Conservation (phyloP, 1,140 invertebrate genomes). For the Venturia canescens region DNA sequence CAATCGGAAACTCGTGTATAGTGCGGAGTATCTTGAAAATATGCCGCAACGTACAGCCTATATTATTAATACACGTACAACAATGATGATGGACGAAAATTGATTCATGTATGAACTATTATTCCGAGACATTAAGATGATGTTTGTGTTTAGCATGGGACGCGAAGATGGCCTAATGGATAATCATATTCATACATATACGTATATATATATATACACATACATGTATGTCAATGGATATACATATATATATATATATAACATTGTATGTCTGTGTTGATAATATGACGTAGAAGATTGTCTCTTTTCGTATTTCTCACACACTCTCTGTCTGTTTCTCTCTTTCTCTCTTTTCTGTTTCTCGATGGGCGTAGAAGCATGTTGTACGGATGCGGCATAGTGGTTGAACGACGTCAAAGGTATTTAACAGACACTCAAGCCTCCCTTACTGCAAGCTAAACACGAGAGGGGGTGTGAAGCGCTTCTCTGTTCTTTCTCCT, state of each 20-base stretch:
- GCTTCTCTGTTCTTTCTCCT: constrained; percentile 69
- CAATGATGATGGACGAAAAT: too few relatives aligned
- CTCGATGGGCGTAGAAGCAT: constrained; percentile 31
- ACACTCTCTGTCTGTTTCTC: constrained; percentile 12
- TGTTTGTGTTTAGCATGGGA: too few relatives aligned
- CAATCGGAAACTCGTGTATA: too few relatives aligned
- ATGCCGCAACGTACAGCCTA: too few relatives aligned
- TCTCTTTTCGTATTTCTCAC: constrained; percentile 3
- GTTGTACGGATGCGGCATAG: constrained; percentile 27
- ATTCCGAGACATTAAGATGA: too few relatives aligned
- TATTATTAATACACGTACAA: too few relatives aligned
- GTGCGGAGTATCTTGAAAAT: too few relatives aligned
- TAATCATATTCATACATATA: not conserved
- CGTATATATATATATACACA: not conserved
- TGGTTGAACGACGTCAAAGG: constrained; percentile 27
- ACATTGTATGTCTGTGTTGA: constrained; percentile 6
- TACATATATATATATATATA: not conserved
- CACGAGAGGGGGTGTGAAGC: constrained; percentile 58
- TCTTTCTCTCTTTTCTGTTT: not conserved
- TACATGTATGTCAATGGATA: constrained; percentile 2
- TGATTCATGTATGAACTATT: too few relatives aligned
- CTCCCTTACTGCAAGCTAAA: constrained; percentile 71
- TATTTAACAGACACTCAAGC: constrained; percentile 44
- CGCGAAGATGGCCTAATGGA: not conserved
- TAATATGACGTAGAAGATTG: not conserved